Evolutionary conservation across 2,797 vertebrate species (phyloP).

Genomic region (Carcharodon carcharias): DNA sequence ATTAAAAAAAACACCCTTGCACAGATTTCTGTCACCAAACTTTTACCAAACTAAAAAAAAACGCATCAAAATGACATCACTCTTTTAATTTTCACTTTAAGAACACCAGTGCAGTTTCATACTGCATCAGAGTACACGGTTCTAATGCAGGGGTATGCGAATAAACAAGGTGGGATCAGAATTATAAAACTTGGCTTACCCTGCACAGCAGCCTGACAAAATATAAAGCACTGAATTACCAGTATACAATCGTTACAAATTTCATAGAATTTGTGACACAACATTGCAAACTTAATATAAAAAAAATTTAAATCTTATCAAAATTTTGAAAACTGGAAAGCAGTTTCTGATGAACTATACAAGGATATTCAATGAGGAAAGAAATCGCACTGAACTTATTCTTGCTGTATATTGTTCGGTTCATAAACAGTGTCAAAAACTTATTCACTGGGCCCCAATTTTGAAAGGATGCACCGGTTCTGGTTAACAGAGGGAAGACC

Average conservation of each 20-base stretch:
- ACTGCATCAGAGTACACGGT: not conserved
- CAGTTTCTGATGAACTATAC: not conserved
- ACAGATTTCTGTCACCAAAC: not conserved
- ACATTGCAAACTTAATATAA: conserved; percentile 6
- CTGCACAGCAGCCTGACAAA: not conserved
- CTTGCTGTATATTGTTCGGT: not conserved
- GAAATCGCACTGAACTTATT: not conserved
- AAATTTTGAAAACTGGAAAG: not conserved
- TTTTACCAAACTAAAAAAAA: not conserved
- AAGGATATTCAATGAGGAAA: not conserved
- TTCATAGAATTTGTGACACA: not conserved
- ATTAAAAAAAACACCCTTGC: not conserved
- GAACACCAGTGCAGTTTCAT: not conserved
- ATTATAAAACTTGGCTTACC: not conserved
- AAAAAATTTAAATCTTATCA: not conserved
- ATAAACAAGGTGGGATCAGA: not conserved
- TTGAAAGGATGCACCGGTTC: not conserved
- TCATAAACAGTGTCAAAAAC: not conserved
- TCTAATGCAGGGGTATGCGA: not conserved
- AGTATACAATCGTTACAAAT: not conserved
- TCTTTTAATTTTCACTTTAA: not conserved
- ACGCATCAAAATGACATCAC: not conserved
- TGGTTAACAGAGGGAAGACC: not conserved
- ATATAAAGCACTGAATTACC: not conserved
- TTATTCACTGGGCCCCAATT: not conserved